phyloP scores from a whole-genome alignment of 1,140 invertebrate species.

The Drosophila nebulosa region DNA sequence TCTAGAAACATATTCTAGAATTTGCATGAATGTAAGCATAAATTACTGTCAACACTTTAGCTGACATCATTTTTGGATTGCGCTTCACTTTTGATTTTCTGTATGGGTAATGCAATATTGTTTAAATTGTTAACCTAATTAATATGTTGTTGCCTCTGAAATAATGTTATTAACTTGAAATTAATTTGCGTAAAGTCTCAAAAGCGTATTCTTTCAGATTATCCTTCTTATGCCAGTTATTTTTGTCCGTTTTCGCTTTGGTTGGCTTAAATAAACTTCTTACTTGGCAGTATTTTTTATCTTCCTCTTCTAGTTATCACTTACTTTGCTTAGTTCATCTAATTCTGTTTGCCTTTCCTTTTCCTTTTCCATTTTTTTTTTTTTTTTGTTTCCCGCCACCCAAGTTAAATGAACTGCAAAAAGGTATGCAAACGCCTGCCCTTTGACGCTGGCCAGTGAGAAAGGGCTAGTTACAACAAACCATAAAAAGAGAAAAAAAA shows the following conservation, averaged over 20 bases:
- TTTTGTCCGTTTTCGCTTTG: neutral
- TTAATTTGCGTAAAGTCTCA: neutral
- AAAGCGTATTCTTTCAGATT: neutral
- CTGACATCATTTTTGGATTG: neutral
- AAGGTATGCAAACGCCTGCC: constrained; percentile 9
- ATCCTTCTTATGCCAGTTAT: neutral
- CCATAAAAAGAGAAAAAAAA: neutral
- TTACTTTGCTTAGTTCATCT: constrained; percentile 12
- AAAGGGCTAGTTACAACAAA: neutral
- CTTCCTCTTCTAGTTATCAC: constrained; percentile 1
- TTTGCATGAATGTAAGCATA: neutral
- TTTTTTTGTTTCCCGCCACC: too few relatives aligned
- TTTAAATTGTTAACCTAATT: too few relatives aligned
- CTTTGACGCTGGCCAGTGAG: neutral
- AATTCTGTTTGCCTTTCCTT: neutral
- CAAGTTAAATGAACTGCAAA: constrained; percentile 10
- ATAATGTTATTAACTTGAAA: neutral
- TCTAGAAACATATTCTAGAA: neutral
- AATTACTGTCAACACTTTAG: neutral
- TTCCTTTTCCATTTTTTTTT: neutral
- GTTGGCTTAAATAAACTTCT: neutral
- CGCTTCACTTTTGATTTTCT: neutral
- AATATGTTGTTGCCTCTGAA: neutral
- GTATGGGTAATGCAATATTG: too few relatives aligned
- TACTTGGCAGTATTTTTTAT: neutral